Base-by-base conservation (phyloP, 2,888 invertebrate species). In the Melolontha melolontha region DNA sequence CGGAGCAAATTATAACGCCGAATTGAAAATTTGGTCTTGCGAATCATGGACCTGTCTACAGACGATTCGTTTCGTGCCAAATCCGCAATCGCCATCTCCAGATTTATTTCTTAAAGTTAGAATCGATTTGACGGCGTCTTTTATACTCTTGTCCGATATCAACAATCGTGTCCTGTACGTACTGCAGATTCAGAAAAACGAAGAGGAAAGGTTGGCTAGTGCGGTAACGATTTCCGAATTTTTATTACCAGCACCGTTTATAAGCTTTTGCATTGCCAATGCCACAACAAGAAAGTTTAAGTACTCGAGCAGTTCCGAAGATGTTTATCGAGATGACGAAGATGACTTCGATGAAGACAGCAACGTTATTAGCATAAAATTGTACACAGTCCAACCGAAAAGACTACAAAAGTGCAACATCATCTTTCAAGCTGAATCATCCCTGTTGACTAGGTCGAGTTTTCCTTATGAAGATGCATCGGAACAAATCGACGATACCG, bases 11-110 rank as follows among this genome's bases (percentile, higher is more conserved):
- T 90, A 94, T 81, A 97, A 97, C 84, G 91, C 94, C 0, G 94
- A 94, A 77, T 85, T 98, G 64, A 97, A 97, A 84, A 86, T 92
- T 52, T 98, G 97, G 97, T 95, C 95, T 6, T 98, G 97, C 82
- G 95, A 97, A 79, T 88, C 93, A 0, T 98, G 98, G 98, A 88
- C 89, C 54, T 97, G 97, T 79, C 85, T 97, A n/a, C 98, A 96
- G 81, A 95, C 92, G 0, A 89, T 96, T 41, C 87, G 86, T 34
- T 92, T 95, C 78, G 83, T 87, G 1, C 87, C 90, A 0, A 80
- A 84, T 14, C 83, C 86, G 0, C 78, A 79, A 14, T 81, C 83
- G 1, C 74, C 83, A 4, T 75, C 82, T 44, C 83, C 84, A 5
- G 78, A 79, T 41, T 72, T 84, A 1, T 88, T 89, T 27, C 82